Percentiles rank a stretch among this genome's conserved stretches.
phyloP scores from a whole-genome alignment of 2,888 invertebrate genomes.

The Ceraclea dissimilis region DNA sequence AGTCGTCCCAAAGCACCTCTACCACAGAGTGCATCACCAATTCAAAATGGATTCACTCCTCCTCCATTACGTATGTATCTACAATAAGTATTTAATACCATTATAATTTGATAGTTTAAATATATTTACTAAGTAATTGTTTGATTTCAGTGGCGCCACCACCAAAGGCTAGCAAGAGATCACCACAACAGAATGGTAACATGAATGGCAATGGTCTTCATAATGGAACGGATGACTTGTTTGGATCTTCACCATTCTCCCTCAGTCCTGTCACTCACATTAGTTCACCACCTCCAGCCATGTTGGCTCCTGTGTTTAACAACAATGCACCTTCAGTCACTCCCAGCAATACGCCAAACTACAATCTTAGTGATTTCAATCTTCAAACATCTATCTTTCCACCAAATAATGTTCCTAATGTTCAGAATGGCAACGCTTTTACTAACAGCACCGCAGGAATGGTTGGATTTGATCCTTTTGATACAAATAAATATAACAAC shows the following conservation, averaged over 20 bases:
- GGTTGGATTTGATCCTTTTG: conserved; percentile 68
- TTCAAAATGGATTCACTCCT: conserved; percentile 39
- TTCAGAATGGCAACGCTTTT: conserved; percentile 1
- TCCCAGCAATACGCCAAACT: conserved; percentile 31
- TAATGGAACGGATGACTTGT: conserved; percentile 58
- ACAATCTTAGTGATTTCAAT: conserved; percentile 44
- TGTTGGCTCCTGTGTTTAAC: not conserved
- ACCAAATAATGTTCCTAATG: conserved; percentile 11
- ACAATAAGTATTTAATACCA: too few relatives aligned
- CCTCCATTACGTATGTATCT: conserved; percentile 62
- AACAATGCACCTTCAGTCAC: conserved; percentile 23
- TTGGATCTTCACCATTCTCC: conserved; percentile 72
- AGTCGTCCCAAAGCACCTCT: conserved; percentile 32
- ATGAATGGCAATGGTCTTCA: conserved; percentile 29
- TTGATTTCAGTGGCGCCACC: conserved; percentile 75
- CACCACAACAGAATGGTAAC: conserved; percentile 31
- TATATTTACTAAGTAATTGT: too few relatives aligned
- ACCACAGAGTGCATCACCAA: conserved; percentile 6
- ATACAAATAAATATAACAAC: conserved; percentile 63
- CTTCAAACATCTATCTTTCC: conserved; percentile 14
- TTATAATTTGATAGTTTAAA: too few relatives aligned
- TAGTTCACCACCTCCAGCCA: conserved; percentile 20
- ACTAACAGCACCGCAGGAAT: conserved; percentile 39
- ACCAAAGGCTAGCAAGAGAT: conserved; percentile 64
- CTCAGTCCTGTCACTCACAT: conserved; percentile 33